Evolutionary conservation across 2,888 invertebrate genomes (phyloP), one percentile per base, ranked within the genome.

Genomic region (Athripsodes cinereus): DNA sequence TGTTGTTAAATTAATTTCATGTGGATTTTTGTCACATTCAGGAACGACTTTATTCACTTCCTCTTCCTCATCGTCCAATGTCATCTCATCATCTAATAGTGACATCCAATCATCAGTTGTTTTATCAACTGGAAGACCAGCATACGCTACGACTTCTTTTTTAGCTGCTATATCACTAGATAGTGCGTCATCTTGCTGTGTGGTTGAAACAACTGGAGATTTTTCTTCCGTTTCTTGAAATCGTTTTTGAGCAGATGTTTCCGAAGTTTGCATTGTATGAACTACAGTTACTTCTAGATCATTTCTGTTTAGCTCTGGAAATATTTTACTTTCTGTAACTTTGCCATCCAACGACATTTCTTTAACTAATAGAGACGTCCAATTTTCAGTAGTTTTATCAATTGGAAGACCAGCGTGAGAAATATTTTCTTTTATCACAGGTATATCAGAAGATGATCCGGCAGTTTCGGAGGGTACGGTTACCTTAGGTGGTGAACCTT

Each of bases 61-160:
- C 3, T 13, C 44, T 46, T 68, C 66, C 10, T 67, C 67, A 54
- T 69, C 67, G 47, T 66, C 67, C n/a, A 67, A 59, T 19, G 60
- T 60, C 44, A 65, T 59, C 26, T 64, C 59, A 47, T 66, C 65
- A 58, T 66, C 66, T 35, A 66, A 48, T 2, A 63, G 57, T 50
- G 56, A 59, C 63, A 65, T 60, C 66, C 64, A 66, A 18, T 58
- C 49, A 49, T 59, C 61, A 53, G 61, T 31, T 22, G 63, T 49
- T 10, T 31, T 49, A 35, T 64, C 64, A 1, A 63, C 61, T 2
- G 64, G 64, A 19, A 64, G 46, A 11, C 63, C 63, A 21, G 63
- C 63, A 20, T 64, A 60, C 53, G 21, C 6, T 20, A 20, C 20
- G 3, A 44, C 18, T 16, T 13, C 18, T 16, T 18, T 44, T 44